phyloP scores from a whole-genome alignment of 2,113 vertebrate genomes.

The Bombycilla garrulus region DNA sequence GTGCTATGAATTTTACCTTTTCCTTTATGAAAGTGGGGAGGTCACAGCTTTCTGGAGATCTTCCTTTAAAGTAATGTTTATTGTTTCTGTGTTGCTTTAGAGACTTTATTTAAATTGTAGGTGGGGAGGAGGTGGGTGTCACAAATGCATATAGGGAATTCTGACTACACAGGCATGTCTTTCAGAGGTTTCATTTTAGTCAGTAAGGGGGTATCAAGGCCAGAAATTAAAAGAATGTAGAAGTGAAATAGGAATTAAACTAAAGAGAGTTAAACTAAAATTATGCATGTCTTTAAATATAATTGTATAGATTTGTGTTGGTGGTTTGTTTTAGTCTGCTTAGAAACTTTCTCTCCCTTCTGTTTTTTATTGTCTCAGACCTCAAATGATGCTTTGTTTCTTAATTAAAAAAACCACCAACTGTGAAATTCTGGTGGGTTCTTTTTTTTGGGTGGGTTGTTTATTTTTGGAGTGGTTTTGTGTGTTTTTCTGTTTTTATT shows the following conservation, averaged over 20 bases:
- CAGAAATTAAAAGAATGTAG: not conserved
- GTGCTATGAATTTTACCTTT: not conserved
- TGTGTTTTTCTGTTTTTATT: not conserved
- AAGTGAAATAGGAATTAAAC: not conserved
- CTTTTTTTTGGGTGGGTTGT: not conserved
- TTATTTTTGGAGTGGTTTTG: fast-evolving
- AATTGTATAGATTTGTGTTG: not conserved
- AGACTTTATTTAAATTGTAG: not conserved
- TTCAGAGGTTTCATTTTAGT: not conserved
- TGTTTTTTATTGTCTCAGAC: not conserved
- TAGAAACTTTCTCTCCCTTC: not conserved
- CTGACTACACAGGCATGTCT: not conserved
- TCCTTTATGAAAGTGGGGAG: not conserved
- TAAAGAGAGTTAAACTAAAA: not conserved
- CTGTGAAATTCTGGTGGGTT: not conserved
- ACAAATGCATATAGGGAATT: not conserved
- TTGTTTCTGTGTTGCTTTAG: not conserved
- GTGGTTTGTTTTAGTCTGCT: not conserved
- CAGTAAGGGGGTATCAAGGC: not conserved
- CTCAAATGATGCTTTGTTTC: not conserved
- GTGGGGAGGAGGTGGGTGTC: not conserved
- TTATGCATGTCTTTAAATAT: fast-evolving
- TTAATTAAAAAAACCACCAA: not conserved
- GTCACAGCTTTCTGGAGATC: not conserved
- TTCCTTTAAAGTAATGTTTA: not conserved